These are phyloP conservation scores for Drosophila orosa DNA, from an alignment of 1,140 invertebrate genomes.

Conservation along the genomic window DNA sequence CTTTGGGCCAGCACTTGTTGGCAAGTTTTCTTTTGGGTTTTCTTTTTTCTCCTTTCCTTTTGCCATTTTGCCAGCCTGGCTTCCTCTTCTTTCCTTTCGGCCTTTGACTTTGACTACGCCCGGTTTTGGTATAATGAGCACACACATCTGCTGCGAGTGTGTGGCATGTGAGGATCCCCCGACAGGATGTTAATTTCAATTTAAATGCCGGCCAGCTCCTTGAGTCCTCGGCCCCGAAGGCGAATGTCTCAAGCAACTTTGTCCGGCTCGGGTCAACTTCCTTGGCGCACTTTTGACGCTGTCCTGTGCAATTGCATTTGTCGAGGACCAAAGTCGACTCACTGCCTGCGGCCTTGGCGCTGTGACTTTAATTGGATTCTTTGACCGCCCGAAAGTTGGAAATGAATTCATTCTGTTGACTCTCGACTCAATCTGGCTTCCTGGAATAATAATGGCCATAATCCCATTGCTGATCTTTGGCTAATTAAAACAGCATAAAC, in stretches of 20 bases:
- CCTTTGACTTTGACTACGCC: conserved; percentile 64
- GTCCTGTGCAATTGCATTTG: conserved; percentile 45
- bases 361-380: conserved; percentile 75
- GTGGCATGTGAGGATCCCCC: conserved; percentile 30
- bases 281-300: conserved; percentile 47
- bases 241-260: conserved; percentile 45
- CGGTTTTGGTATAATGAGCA: conserved; percentile 68
- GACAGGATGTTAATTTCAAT: conserved; percentile 82
- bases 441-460: conserved; percentile 25
- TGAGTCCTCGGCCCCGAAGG: conserved; percentile 43
- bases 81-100: conserved; percentile 26
- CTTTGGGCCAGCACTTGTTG: conserved; percentile 58
- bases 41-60: conserved; percentile 7
- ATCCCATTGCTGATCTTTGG: conserved; percentile 46
- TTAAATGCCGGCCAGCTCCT: conserved; percentile 72
- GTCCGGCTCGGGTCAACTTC: conserved; percentile 40
- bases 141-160: conserved; percentile 33
- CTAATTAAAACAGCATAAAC: conserved; percentile 75
- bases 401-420: conserved; percentile 41
- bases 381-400: conserved; percentile 28
- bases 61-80: conserved; percentile 20
- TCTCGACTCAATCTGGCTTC: conserved; percentile 33
- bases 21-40: conserved; percentile 50
- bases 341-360: conserved; percentile 32
- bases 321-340: conserved; percentile 21